phyloP scores from a whole-genome alignment of 2,113 vertebrate genomes.

The Eretmochelys imbricata region DNA sequence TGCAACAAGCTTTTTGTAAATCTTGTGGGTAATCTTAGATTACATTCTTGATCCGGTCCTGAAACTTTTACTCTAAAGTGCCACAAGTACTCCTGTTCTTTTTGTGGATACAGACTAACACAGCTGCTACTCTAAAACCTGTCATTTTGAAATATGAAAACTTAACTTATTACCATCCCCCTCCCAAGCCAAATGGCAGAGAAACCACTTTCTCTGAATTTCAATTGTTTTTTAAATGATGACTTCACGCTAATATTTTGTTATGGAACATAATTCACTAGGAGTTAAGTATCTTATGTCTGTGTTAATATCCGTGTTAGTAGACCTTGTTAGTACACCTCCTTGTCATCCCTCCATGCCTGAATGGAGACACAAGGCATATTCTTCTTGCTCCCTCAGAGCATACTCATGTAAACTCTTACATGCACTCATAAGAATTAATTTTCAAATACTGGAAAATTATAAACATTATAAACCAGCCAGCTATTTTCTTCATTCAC shows the following conservation, averaged over 20 bases:
- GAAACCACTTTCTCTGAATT: not conserved
- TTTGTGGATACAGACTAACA: too few species aligned
- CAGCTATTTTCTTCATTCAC: not conserved
- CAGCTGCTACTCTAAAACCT: too few species aligned
- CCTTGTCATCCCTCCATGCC: not conserved
- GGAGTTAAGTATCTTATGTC: not conserved
- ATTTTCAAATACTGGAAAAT: not conserved
- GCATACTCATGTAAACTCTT: not conserved
- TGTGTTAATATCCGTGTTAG: not conserved
- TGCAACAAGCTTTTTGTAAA: fast-evolving
- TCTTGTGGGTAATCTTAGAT: not conserved
- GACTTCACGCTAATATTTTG: not conserved
- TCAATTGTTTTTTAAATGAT: not conserved
- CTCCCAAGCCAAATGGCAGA: too few species aligned
- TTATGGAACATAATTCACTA: not conserved
- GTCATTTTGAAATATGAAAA: too few species aligned
- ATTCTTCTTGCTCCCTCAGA: not conserved
- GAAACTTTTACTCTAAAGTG: not conserved
- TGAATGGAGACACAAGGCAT: not conserved
- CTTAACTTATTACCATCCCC: too few species aligned
- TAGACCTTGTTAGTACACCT: not conserved
- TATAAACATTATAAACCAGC: not conserved
- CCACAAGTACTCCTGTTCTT: too few species aligned
- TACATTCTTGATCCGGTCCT: not conserved
- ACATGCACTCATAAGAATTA: not conserved